Conservation (phyloP, 37 sponge, comb jelly and placozoan species). For the Eunapius fragilis region DNA sequence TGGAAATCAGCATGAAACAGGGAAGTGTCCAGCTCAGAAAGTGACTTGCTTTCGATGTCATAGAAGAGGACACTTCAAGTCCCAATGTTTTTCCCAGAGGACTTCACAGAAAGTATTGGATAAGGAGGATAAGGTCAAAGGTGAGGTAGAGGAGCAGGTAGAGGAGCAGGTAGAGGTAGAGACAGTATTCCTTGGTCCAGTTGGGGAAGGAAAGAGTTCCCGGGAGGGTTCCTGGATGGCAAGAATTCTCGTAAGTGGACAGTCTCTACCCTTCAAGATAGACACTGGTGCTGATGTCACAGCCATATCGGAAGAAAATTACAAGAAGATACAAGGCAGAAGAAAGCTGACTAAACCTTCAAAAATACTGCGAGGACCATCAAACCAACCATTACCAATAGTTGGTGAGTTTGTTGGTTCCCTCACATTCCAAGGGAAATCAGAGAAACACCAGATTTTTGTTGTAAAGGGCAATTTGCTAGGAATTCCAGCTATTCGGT, state of each 20-base stretch:
- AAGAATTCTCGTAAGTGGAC: neutral
- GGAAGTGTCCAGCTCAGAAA: neutral
- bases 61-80: neutral
- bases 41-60: neutral
- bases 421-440: neutral
- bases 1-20: neutral
- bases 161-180: neutral
- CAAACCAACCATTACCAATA: neutral
- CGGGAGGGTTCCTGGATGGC: neutral
- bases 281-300: conserved; percentile 36
- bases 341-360: neutral
- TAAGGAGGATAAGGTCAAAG: neutral
- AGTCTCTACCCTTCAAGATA: conserved; percentile 9
- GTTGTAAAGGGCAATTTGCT: neutral
- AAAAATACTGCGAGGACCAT: neutral
- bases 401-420: neutral
- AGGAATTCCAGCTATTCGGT: conserved; percentile 16
- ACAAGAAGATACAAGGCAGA: neutral
- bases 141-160: neutral
- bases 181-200: neutral
- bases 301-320: neutral
- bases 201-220: neutral
- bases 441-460: neutral
- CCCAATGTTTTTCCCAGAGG: neutral
- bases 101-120: neutral